Evolutionary conservation across 2,113 vertebrate species (phyloP).

Genomic region (Rhinopomastus cyanomelas): DNA sequence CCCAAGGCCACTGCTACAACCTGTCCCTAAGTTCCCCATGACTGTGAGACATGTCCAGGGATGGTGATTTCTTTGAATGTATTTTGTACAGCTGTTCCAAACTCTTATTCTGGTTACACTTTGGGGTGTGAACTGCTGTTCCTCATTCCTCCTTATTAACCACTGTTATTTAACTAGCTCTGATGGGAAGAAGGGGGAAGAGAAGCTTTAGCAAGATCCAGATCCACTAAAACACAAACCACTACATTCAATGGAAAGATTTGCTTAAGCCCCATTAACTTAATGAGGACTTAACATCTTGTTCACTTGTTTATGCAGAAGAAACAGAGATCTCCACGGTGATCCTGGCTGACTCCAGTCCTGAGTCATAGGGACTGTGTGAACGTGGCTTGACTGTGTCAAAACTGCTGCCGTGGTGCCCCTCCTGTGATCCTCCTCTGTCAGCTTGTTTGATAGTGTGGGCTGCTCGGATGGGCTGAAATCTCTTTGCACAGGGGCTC

Average conservation of each 20-base stretch:
- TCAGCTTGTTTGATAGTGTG: neutral
- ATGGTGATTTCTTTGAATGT: neutral
- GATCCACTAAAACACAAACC: slow-evolving; percentile 3
- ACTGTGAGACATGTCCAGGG: too few relatives aligned
- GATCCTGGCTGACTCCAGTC: neutral
- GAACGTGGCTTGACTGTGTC: neutral
- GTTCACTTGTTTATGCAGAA: neutral
- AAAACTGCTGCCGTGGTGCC: accelerated
- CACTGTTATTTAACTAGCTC: neutral
- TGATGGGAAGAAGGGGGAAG: neutral
- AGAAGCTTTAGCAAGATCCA: neutral
- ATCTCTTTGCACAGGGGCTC: neutral
- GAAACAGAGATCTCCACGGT: neutral
- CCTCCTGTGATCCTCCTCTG: neutral
- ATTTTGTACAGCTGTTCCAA: neutral
- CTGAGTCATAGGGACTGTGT: neutral
- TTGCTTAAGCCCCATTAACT: slow-evolving; percentile 25
- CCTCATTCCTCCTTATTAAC: neutral
- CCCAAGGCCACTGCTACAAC: too few relatives aligned
- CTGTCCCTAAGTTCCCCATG: too few relatives aligned
- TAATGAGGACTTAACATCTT: neutral
- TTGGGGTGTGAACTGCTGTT: neutral
- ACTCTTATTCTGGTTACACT: neutral
- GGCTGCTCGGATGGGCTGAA: neutral
- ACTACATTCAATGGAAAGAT: neutral